Evolutionary conservation across 2,888 invertebrate genomes (phyloP).

Genomic region (Melinaea menophilus): DNA sequence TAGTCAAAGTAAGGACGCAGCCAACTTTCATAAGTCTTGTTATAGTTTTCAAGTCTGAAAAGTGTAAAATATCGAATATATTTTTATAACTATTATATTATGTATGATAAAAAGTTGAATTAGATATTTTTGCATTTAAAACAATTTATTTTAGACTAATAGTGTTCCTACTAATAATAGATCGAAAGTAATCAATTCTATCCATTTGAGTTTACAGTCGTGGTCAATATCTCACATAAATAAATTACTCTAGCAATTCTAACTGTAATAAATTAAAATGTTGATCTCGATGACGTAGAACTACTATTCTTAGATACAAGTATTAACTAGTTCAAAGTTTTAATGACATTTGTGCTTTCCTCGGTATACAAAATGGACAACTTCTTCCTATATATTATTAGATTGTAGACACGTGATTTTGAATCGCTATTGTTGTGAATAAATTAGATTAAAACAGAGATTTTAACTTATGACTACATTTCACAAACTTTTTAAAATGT

Average conservation of each 20-base stretch:
- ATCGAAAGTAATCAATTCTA: too few species aligned
- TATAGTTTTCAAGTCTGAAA: slow-evolving; percentile 11
- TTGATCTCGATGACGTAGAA: not conserved
- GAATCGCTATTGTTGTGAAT: not conserved
- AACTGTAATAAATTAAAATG: not conserved
- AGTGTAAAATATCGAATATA: slow-evolving; percentile 1
- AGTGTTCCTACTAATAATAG: too few species aligned
- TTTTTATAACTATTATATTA: too few species aligned
- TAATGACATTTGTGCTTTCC: slow-evolving; percentile 24
- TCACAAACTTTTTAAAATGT: too few species aligned
- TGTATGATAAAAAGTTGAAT: too few species aligned
- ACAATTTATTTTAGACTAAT: too few species aligned
- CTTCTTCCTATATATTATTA: not conserved
- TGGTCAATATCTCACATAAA: not conserved
- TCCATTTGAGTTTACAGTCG: too few species aligned
- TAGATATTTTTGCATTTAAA: too few species aligned
- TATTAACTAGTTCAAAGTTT: slow-evolving; percentile 31
- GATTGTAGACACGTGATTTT: slow-evolving; percentile 4
- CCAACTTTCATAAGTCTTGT: slow-evolving; percentile 14
- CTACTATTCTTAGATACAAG: slow-evolving; percentile 29
- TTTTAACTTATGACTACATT: not conserved
- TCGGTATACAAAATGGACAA: slow-evolving; percentile 12
- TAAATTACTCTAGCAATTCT: not conserved
- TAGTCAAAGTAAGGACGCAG: slow-evolving; percentile 1
- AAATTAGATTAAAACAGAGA: not conserved